Conservation (phyloP, 2,113 vertebrate species). For the Drymodes brunneopygia region DNA sequence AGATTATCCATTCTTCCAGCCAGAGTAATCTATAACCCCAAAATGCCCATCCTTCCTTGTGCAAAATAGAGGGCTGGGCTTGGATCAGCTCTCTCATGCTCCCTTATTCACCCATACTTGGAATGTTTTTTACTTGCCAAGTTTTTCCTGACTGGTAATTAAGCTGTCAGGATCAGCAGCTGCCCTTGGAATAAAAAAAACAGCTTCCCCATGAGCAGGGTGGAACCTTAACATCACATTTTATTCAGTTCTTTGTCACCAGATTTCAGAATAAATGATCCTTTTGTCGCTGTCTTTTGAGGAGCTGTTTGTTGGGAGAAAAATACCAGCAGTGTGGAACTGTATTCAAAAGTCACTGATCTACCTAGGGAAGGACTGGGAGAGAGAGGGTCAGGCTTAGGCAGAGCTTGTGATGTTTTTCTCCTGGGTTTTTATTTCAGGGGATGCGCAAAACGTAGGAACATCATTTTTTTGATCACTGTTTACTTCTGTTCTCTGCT, state of each 20-base stretch:
- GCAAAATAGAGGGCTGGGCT: neutral
- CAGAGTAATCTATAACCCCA: neutral
- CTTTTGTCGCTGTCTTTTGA: neutral
- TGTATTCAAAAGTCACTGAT: neutral
- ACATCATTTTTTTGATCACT: neutral
- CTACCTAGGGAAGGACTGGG: neutral
- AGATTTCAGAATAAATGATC: neutral
- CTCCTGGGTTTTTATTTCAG: neutral
- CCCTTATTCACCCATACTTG: neutral
- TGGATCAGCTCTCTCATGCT: neutral
- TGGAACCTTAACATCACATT: neutral
- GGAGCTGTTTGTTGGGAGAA: neutral
- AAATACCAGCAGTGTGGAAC: neutral
- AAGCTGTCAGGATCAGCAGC: neutral
- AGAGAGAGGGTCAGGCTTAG: neutral
- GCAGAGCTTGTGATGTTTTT: neutral
- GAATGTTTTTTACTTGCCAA: neutral
- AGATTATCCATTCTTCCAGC: neutral
- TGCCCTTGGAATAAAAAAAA: slow-evolving; percentile 11
- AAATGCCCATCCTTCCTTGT: neutral
- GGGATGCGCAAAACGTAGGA: neutral
- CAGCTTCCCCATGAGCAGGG: neutral
- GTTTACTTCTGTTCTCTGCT: slow-evolving; percentile 22
- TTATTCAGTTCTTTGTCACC: slow-evolving; percentile 12
- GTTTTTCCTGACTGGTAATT: neutral